Conservation (phyloP, 2,113 vertebrate species). For the Platysternon megacephalum region DNA sequence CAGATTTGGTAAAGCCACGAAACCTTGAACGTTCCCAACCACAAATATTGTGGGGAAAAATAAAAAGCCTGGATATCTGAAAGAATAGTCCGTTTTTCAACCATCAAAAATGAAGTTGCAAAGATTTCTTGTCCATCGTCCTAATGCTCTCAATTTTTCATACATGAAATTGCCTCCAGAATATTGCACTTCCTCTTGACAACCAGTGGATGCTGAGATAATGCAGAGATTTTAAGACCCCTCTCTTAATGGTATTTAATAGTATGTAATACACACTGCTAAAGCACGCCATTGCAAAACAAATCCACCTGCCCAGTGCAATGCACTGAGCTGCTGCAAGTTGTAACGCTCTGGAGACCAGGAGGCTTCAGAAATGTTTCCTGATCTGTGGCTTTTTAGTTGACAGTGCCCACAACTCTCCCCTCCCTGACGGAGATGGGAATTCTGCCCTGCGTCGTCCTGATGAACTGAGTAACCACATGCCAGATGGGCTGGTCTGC, state of each 20-base stretch:
- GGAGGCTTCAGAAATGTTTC: fast-evolving
- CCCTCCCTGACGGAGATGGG: neutral
- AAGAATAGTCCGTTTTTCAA: fast-evolving
- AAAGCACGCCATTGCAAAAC: neutral
- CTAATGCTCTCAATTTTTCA: neutral
- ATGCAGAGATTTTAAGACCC: fast-evolving
- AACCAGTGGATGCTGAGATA: neutral
- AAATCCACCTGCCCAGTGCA: fast-evolving
- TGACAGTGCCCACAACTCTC: fast-evolving
- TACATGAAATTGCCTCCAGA: neutral
- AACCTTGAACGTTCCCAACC: neutral
- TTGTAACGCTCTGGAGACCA: neutral
- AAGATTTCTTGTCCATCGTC: fast-evolving
- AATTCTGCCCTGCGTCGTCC: neutral
- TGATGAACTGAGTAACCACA: neutral
- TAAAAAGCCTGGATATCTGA: fast-evolving
- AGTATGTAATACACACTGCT: fast-evolving
- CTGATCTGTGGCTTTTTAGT: fast-evolving
- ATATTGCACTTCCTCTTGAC: fast-evolving
- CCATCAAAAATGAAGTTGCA: fast-evolving
- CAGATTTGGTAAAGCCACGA: neutral
- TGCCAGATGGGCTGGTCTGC: neutral
- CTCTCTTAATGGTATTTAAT: neutral
- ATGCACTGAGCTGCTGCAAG: fast-evolving
- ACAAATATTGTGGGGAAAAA: neutral